These are phyloP conservation scores for Rhipidura dahli DNA, from an alignment of 2,113 vertebrate species.

Conservation along the genomic window DNA sequence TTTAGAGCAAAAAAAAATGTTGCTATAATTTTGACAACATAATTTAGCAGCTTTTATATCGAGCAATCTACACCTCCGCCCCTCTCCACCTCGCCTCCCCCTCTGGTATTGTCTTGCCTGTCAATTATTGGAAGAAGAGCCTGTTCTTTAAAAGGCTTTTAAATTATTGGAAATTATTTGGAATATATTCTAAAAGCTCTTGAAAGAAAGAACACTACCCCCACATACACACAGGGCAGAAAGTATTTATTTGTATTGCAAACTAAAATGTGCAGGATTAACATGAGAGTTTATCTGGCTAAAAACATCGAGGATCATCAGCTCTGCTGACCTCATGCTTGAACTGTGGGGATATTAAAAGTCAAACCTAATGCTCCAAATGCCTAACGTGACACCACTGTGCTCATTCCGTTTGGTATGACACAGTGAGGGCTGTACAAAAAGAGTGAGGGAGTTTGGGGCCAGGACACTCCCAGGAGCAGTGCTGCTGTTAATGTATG, in stretches of 20 bases:
- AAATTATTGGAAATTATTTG: constrained; percentile 74
- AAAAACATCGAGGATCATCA: not conserved
- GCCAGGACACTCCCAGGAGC: not conserved
- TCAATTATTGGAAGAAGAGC: constrained; percentile 72
- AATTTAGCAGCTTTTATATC: constrained; percentile 73
- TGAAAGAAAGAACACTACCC: constrained; percentile 50
- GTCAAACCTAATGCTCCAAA: not conserved
- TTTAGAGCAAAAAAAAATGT: constrained; percentile 39
- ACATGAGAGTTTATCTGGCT: not conserved
- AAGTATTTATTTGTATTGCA: constrained; percentile 57
- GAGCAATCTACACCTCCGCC: constrained; percentile 72
- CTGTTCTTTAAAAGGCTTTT: constrained; percentile 72
- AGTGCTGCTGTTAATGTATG: not conserved
- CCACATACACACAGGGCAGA: constrained; percentile 36
- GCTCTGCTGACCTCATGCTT: not conserved
- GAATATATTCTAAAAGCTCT: constrained; percentile 73
- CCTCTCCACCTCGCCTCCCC: constrained; percentile 66
- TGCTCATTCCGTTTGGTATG: not conserved
- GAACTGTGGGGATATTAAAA: not conserved
- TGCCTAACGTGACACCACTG: rapidly evolving
- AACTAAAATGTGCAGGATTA: not conserved
- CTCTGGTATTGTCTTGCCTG: constrained; percentile 69
- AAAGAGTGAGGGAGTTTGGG: not conserved
- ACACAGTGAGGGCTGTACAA: not conserved
- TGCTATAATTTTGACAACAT: constrained; percentile 76